Evolutionary conservation across 2,797 vertebrate species (phyloP).

Genomic region (Meda fulgida): DNA sequence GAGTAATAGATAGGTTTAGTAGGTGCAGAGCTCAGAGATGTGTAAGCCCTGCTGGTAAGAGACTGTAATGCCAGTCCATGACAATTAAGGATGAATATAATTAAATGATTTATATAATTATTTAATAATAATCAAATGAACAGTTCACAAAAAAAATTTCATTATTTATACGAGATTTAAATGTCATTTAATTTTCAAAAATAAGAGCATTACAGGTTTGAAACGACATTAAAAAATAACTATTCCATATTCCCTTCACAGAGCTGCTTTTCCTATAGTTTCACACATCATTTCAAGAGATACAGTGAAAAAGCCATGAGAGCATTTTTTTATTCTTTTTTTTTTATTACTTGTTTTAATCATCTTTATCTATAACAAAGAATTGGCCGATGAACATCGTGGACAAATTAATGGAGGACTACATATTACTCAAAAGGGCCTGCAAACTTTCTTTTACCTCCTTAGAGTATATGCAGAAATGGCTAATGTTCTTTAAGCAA

Average conservation of each 20-base stretch:
- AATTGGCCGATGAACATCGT: neutral
- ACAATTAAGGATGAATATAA: too few relatives aligned
- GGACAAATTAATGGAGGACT: neutral
- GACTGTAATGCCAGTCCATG: conserved; percentile 26
- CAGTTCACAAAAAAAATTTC: neutral
- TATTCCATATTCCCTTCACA: neutral
- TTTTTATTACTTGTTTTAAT: neutral
- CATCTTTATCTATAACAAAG: neutral
- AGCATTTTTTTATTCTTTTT: neutral
- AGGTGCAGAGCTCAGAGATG: conserved; percentile 9
- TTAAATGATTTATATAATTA: neutral
- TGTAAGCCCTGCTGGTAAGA: conserved; percentile 21
- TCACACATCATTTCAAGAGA: conserved; percentile 7
- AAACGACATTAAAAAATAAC: neutral
- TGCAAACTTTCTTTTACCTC: neutral
- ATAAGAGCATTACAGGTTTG: neutral
- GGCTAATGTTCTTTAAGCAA: conserved; percentile 20
- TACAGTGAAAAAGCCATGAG: neutral
- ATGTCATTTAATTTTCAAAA: too few relatives aligned
- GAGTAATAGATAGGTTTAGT: neutral
- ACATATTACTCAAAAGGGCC: neutral
- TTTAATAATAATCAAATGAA: neutral
- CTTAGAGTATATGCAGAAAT: neutral
- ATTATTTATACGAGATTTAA: neutral
- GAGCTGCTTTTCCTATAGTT: neutral